Evolutionary conservation across 53 echinoderm and acorn worm species (phyloP).

Genomic region (Zoroaster sp.): DNA sequence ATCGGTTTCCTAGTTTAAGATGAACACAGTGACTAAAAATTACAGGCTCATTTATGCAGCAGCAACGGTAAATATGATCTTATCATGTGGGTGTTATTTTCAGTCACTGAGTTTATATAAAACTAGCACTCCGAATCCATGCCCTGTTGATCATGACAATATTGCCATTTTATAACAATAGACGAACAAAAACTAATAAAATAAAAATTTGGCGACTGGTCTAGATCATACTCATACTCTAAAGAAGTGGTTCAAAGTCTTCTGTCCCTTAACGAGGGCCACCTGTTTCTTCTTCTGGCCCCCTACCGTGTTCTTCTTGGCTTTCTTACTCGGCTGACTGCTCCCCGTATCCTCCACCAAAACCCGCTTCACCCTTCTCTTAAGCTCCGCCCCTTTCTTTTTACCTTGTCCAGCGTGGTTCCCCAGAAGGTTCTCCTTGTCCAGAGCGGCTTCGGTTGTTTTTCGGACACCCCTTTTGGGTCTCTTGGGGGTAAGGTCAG

Average conservation of each 20-base stretch:
- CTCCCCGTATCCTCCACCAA: conserved; percentile 17
- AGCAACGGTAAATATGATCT: no score
- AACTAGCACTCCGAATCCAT: no score
- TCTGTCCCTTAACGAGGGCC: conserved; percentile 74
- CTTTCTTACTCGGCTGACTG: conserved; percentile 42
- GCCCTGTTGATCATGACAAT: no score
- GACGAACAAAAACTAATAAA: no score
- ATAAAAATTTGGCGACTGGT: no score
- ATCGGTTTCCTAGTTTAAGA: no score
- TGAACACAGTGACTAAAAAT: no score
- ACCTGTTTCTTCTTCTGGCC: conserved; percentile 59
- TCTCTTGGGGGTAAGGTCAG: conserved; percentile 23
- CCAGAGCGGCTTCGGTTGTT: background rate
- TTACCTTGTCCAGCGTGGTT: background rate
- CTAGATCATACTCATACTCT: conserved; percentile 16
- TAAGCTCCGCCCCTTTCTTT: background rate
- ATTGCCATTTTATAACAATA: no score
- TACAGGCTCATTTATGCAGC: no score
- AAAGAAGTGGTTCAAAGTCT: conserved; percentile 79
- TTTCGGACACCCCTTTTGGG: background rate
- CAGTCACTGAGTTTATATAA: no score
- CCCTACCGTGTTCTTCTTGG: conserved; percentile 42
- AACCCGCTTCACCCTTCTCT: conserved; percentile 33
- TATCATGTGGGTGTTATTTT: no score
- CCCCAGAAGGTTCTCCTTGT: conserved; percentile 16